These are phyloP conservation scores for Holotrichia oblita DNA, from an alignment of 1,140 invertebrate genomes.

Conservation along the genomic window DNA sequence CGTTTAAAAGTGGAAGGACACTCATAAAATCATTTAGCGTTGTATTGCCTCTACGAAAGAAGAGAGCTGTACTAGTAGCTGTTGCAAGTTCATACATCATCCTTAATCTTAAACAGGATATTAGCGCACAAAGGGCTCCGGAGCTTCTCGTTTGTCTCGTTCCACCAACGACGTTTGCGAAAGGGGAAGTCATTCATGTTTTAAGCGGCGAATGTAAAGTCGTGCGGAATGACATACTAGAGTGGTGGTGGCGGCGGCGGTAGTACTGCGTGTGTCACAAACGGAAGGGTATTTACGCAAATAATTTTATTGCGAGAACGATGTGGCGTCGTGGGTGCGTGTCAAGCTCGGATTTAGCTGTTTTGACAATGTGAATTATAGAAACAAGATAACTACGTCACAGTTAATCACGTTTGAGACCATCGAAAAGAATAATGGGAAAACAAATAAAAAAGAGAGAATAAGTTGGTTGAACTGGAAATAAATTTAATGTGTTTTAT, in stretches of 20 bases:
- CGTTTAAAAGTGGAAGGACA: conserved; percentile 11
- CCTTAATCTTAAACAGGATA: conserved; percentile 27
- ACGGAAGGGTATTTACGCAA: conserved; percentile 11
- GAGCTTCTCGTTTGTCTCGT: background rate
- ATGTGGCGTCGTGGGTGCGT: background rate
- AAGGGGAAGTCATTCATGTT: background rate
- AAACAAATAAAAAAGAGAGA: background rate
- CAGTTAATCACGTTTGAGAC: background rate
- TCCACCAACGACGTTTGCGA: background rate
- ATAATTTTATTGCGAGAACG: conserved; percentile 9
- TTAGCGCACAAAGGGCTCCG: background rate
- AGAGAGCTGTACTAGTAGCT: background rate
- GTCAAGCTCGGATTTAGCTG: background rate
- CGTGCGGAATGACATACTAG: background rate
- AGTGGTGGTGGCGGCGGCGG: background rate
- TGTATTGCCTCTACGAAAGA: background rate
- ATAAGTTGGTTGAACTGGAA: background rate
- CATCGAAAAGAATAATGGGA: background rate
- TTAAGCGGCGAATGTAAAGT: conserved; percentile 8
- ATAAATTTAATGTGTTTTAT: background rate
- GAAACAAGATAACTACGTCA: background rate
- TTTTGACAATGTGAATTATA: conserved; percentile 19
- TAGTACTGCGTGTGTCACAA: conserved; percentile 21
- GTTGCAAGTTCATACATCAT: conserved; percentile 33
- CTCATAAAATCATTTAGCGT: conserved; percentile 27